Conservation (phyloP, 1,140 invertebrate genomes). For the Berghia stephanieae region DNA sequence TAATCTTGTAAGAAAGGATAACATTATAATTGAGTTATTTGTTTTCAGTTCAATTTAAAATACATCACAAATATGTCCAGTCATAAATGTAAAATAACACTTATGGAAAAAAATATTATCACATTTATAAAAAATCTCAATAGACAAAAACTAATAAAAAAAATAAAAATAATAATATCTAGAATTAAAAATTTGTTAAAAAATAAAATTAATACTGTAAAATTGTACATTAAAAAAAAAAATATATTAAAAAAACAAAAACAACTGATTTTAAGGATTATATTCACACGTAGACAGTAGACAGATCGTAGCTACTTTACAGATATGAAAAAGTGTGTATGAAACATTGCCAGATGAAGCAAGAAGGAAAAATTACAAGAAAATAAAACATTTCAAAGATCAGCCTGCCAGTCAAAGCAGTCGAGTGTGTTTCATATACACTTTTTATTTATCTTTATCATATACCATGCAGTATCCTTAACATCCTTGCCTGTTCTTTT, state of each 20-base stretch:
- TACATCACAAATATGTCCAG: not conserved
- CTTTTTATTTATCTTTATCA: not conserved
- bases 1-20: too few species aligned
- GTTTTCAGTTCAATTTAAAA: too few species aligned
- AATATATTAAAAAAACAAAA: conserved; percentile 8
- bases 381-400: not conserved
- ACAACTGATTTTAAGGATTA: not conserved
- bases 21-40: too few species aligned
- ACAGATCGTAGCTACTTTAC: too few species aligned
- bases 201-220: not conserved
- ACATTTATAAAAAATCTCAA: not conserved
- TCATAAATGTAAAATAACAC: not conserved
- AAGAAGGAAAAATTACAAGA: not conserved
- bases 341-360: too few species aligned
- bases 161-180: not conserved
- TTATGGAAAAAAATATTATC: not conserved
- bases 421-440: not conserved
- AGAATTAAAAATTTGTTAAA: not conserved
- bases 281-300: too few species aligned
- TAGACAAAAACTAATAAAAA: not conserved
- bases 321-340: too few species aligned
- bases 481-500: too few species aligned
- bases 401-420: not conserved
- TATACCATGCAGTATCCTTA: not conserved
- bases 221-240: not conserved